Evolutionary conservation across 2,888 invertebrate species (phyloP), one percentile per base, ranked within the genome.

Genomic region (Drosophila kanekoi): DNA sequence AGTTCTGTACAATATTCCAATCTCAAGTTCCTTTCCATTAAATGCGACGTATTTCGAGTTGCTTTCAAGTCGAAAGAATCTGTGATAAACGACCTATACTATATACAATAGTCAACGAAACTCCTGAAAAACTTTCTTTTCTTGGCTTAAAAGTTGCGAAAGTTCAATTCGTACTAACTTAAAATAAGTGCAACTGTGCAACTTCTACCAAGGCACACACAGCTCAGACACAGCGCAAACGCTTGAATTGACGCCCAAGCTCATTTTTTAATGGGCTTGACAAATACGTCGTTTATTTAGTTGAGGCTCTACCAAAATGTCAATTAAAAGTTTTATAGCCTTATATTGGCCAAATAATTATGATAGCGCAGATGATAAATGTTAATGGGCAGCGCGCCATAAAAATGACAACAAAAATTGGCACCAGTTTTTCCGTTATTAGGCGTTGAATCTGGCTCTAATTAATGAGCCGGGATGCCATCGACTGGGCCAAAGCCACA

Each of bases 311-410:
- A 40, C 8, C 14, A 13, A 68, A 76, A 68, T 43, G 63, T 41
- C 81, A 77, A 81, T 87, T 84, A 73, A 70, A 77, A 73, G 62
- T 59, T 67, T 77, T 40, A 87, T 81, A 69, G 59, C 56, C 65
- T 60, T 53, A 73, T 87, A 83, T 72, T 74, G 71, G 57, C 23
- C 62, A 28, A 61, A 77, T 74, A 79, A 78, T 86, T 71, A 87
- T n/a, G n/a, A n/a, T 81, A 60, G 69, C 66, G 38, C 32, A 33
- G n/a, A 65, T 51, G 74, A 79, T 83, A 79, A 77, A 72, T 66
- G 77, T 83, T 83, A 69, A 86, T 83, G 60, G 40, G 18, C 53
- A 43, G 44, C 18, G 33, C 4, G 57, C 57, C 58, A 76, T 77
- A 59, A 72, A 73, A 72, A 68, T 38, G 58, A 64, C 57, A 68